Base-by-base conservation (phyloP, 2,797 vertebrate genomes). In the Delichon dasypus region DNA sequence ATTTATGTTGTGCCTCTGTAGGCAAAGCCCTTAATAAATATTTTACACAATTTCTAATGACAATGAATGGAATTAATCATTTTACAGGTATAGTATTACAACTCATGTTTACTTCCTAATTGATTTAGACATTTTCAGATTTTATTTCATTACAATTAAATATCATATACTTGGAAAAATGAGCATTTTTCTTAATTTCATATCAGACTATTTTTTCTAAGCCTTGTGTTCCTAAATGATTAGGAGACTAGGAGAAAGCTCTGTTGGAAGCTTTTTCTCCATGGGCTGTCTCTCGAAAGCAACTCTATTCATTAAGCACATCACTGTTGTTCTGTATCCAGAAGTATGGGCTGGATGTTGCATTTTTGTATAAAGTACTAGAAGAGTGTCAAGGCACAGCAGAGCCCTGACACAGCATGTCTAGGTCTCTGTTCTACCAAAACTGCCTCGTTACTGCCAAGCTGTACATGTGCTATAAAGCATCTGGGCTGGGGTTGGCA, bases 21-120 rank as follows among this genome's bases (percentile, higher is more conserved):
- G 98, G 98, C 97, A 97, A 97, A 98, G 97, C 98, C 98, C 98
- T 98, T 98, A 98, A 98, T 98, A 98, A 98, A 98, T 97, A 98
- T 98, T 98, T 98, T 98, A 95, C 98, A 97, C 97, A 97, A 97
- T 98, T 98, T 97, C 97, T 98, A 98, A 98, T 98, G 97, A 98
- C 98, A 98, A 98, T 92, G 98, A 98, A 98, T 98, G 97, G 98
- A 98, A 98, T 98, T 98, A 97, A 98, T 98, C 97, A 98, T 97
- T 97, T 98, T 97, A 97, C 98, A 98, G 98, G 98, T 99, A 98
- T 98, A 98, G 98, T 98, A 98, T 98, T 98, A 98, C 98, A 98
- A 96, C 98, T 99, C 98, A 98, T 98, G 98, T 98, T 99, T 98
- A 99, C 99, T 98, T 99, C 99, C 98, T 98, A 97, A 96, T 98